These are phyloP conservation scores for Drosophila nebulosa DNA, from an alignment of 1,140 invertebrate genomes.

Conservation along the genomic window DNA sequence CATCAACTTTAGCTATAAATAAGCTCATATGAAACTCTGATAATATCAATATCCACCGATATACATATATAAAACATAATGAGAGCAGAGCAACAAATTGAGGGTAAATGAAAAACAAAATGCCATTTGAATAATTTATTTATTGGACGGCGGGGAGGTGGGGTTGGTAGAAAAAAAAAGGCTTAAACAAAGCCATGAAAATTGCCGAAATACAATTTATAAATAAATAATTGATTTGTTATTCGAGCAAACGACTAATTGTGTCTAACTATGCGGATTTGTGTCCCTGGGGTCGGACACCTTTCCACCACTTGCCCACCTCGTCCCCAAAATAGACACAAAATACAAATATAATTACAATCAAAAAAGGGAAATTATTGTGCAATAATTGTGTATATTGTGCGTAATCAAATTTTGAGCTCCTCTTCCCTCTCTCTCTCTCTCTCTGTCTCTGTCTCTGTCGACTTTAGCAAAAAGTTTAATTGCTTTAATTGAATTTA, in stretches of 20 bases:
- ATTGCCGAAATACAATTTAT: constrained; percentile 46
- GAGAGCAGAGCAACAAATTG: not conserved
- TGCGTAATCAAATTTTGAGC: constrained; percentile 61
- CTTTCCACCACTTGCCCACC: not conserved
- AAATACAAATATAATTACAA: constrained; percentile 58
- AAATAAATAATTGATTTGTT: constrained; percentile 74
- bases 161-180: constrained; percentile 6
- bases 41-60: no score
- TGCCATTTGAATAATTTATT: constrained; percentile 52
- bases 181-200: constrained; percentile 60
- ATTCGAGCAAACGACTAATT: constrained; percentile 62
- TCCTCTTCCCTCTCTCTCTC: no score
- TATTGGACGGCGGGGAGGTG: not conserved
- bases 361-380: constrained; percentile 46
- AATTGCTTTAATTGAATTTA: constrained; percentile 64
- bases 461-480: constrained; percentile 50
- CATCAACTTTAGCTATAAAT: not conserved
- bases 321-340: constrained; percentile 16
- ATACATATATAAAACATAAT: not conserved
- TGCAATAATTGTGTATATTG: constrained; percentile 55
- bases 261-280: constrained; percentile 43
- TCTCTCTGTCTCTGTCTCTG: not conserved
- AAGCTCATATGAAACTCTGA: not conserved
- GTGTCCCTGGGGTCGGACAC: not conserved
- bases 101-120: constrained; percentile 6